Evolutionary conservation across 2,797 vertebrate genomes (phyloP).

Genomic region (Falco rusticolus): DNA sequence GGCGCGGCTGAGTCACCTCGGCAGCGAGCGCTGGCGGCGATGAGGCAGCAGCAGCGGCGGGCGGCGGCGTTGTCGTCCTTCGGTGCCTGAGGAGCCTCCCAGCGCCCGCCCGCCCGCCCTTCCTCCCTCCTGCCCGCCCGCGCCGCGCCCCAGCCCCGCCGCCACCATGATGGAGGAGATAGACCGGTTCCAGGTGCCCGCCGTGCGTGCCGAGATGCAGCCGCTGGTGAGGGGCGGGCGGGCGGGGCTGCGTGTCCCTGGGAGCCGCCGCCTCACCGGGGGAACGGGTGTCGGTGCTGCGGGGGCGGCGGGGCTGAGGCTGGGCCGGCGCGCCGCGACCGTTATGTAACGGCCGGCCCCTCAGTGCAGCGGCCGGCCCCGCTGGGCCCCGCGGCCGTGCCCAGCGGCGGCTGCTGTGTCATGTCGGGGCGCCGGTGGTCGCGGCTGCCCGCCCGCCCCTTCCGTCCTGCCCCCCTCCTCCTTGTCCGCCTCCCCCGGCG

Average conservation of each 20-base stretch:
- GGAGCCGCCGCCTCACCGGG: neutral
- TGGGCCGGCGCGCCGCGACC: neutral
- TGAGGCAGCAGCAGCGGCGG: slow-evolving; percentile 32
- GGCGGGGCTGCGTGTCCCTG: neutral
- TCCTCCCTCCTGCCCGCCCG: neutral
- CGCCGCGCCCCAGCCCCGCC: slow-evolving; percentile 14
- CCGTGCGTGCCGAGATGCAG: slow-evolving; percentile 92
- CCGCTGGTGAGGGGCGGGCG: slow-evolving; percentile 86
- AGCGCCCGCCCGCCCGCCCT: neutral
- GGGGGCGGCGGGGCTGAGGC: neutral
- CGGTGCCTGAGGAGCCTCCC: neutral
- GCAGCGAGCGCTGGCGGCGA: neutral
- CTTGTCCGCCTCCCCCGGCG: neutral
- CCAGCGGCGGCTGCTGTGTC: neutral
- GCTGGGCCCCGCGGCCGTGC: neutral
- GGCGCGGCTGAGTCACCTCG: slow-evolving; percentile 49
- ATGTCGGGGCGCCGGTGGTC: neutral
- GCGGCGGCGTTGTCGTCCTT: neutral
- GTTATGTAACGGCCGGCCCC: slow-evolving; percentile 16
- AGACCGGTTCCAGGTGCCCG: slow-evolving; percentile 95
- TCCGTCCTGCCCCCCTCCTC: too few species aligned
- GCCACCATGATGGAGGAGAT: slow-evolving; percentile 96
- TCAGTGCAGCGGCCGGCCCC: neutral
- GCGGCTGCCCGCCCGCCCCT: neutral
- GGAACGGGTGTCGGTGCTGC: too few species aligned